Evolutionary conservation across 1,140 invertebrate species (phyloP), one percentile per base, ranked within the genome.

Genomic region (Pseudomyrmex dendroicus): DNA sequence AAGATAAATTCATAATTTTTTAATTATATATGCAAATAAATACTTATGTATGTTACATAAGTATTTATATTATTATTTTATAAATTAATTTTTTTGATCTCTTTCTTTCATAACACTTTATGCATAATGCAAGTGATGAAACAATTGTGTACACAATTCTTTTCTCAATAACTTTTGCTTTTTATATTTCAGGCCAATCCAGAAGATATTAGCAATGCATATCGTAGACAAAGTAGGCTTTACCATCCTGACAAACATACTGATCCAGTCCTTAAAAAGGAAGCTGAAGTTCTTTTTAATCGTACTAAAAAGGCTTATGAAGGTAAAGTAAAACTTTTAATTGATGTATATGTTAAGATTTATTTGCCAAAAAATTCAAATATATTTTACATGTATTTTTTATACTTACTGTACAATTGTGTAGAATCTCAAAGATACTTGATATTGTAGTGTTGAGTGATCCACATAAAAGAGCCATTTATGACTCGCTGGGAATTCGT

Each of bases 231-330:
- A 15, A 99, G 98, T 91, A 96, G 97, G 86, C 96, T 98, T 70
- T 99, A 98, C 91, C 98, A 99, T 95, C 99, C 99, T 8, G 98
- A 99, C 91, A 99, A 99, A 94, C 98, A 99, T 94, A 93, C 95
- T 8, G 96, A 98, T 90, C 96, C 96, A 15, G 95, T 95, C 1
- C 95, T 96, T 63, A 98, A 98, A 91, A 97, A 97, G 90, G 96
- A 98, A 94, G 98, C 99, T 2, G 98, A 99, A 94, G 94, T 97
- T 68, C 95, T 99, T 87, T 99, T 99, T 91, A 98, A 98, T 91
- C 97, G 98, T 93, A 97, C 97, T 0, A 99, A 99, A 92, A 97
- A 96, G 89, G 98, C 98, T 9, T 98, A 99, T 95, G 98, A 99
- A 96, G 97, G 98, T 97, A 93, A 35, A 35, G 7, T 35, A 35